Evolutionary conservation across 1,140 invertebrate species (phyloP), one percentile per base, ranked within the genome.

Genomic region (Harpegnathos saltator): DNA sequence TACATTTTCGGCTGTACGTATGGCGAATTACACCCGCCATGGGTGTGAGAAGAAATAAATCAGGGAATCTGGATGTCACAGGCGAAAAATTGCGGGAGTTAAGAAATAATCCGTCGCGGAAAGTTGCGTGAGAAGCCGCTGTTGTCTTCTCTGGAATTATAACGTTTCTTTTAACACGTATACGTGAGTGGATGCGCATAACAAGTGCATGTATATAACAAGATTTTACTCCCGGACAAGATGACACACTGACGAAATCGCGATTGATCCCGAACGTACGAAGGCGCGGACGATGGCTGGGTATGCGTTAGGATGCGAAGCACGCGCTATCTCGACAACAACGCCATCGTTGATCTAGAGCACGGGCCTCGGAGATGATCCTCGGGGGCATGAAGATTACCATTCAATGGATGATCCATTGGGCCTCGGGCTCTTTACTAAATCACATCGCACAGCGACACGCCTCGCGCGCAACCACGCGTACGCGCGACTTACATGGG

Each of bases 381-480:
- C 82, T 65, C 59, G 50, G 50, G 50, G 78, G 61, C 65, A 29
- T 24, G 56, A 54, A 85, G 71, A 87, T 87, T 87, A 87, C 65
- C 84, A 85, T 87, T 87, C 85, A 87, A 87, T 87, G 80, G 84
- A 85, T 83, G 85, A 87, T 87, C 85, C 78, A 85, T 87, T 84
- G 74, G 52, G 58, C 38, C 71, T 19, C 29, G 52, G 65, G 78
- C 19, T 73, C 85, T 81, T 85, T 85, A 44, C 58, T 85, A 82
- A 87, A 85, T 87, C 78, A 87, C 71, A 72, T 71, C 58, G 71
- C 26, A 69, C 83, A 68, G 68, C 71, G 80, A 66, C 69, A 85
- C 71, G 78, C 84, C 85, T 81, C 33, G 29, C 52, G 59, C 1
- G 81, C 14, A 68, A 71, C 58, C 69, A 82, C 50, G 68, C 24